Base-by-base conservation (phyloP, 2,888 invertebrate genomes). In the Polydrusus cervinus region DNA sequence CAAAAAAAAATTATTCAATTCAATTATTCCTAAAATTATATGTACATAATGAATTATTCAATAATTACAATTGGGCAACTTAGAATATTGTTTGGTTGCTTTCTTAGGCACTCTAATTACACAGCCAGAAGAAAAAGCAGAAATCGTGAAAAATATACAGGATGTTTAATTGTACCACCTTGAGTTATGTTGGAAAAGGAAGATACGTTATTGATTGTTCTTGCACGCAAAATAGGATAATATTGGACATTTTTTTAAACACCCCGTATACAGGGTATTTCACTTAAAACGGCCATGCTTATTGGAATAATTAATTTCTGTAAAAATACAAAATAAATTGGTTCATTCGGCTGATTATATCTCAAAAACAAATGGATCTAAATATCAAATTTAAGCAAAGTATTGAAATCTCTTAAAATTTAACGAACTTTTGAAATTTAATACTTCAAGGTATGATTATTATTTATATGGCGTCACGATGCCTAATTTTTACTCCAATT, bases 71-170 rank as follows among this genome's bases (percentile, higher is more conserved):
- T 45, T 80, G 84, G 85, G 85, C 85, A 85, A 85, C 83, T 84
- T 84, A 84, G 82, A 79, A 80, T 81, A 80, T 80, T 82, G 81
- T 81, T 82, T 83, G 79, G 81, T 83, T 83, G 80, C 85, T 86
- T 74, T 66, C 55, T 84, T 85, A 86, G 86, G 86, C 86, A 86
- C 86, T 85, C 86, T 83, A 83, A 83, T 83, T 81, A 85, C 83
- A 83, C 79, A 83, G 82, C 80, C 84, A 82, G 81, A 71, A 80
- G 79, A 79, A 79, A 74, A 77, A 78, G 77, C 45, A 78, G 67
- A 75, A 60, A 38, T 18, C 70, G 77, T 47, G 71, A 66, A 74
- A 74, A 79, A 78, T 75, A 76, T 69, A 74, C 76, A 72, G 69
- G 65, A 49, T 34, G 57, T 57, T 34, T 9, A 34, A 9, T 57